Conservation (phyloP, 2,113 vertebrate genomes). For the Acrocephalus arundinaceus region DNA sequence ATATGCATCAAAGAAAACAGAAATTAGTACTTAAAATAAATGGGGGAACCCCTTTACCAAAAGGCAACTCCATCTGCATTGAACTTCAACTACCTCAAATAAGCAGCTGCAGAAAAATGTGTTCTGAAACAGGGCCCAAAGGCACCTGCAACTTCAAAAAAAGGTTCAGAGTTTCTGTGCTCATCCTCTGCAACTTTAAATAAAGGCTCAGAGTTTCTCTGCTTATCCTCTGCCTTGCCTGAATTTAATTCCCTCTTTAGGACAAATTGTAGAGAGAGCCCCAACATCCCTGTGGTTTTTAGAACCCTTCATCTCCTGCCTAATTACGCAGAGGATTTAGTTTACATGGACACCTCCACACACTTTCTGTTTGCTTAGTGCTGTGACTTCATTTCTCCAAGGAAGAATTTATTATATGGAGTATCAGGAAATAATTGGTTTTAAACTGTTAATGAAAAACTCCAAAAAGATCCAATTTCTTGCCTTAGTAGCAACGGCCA, state of each 20-base stretch:
- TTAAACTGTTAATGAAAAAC: background rate
- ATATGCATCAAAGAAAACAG: background rate
- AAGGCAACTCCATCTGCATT: background rate
- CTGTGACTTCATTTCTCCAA: background rate
- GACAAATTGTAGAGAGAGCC: background rate
- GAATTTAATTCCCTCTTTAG: background rate
- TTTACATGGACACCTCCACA: background rate
- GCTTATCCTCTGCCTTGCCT: background rate
- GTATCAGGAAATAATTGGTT: background rate
- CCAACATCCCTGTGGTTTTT: accelerated
- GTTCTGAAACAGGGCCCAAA: background rate
- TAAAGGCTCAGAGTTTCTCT: background rate
- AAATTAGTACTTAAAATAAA: background rate
- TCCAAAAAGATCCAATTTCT: background rate
- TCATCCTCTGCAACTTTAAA: background rate
- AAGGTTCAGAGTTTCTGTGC: background rate
- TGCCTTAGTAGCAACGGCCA: background rate
- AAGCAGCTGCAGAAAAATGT: background rate
- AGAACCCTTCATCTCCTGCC: background rate
- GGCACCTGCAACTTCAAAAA: slow-evolving; percentile 1
- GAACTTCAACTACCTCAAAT: background rate
- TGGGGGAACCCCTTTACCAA: background rate
- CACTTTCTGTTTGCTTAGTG: background rate
- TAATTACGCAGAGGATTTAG: background rate
- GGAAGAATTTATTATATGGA: background rate